A percentile compares a stretch with the other conserved stretches of the same genome.
These are phyloP conservation scores for Enteromius treurensis DNA, from an alignment of 2,797 vertebrate species.

Conservation along the genomic window DNA sequence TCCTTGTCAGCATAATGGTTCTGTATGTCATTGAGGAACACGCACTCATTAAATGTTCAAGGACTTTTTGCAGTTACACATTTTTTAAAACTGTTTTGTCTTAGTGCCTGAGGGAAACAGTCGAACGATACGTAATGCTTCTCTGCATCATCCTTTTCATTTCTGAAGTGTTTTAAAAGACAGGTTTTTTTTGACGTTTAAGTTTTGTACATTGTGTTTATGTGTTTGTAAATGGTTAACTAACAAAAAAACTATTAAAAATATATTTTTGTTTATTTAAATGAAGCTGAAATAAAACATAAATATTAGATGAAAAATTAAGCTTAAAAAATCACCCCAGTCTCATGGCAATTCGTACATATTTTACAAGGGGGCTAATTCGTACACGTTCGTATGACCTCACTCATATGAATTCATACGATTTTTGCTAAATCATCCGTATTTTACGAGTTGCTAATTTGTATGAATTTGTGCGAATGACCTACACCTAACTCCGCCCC, in stretches of 20 bases:
- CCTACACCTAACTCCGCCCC: no score
- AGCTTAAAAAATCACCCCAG: no score
- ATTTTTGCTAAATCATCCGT: no score
- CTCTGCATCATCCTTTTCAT: not conserved
- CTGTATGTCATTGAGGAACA: not conserved
- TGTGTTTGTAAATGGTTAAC: not conserved
- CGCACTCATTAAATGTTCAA: constrained; percentile 5
- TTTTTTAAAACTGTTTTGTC: not conserved
- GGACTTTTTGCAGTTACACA: not conserved
- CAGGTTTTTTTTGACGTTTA: not conserved
- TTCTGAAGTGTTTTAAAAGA: not conserved
- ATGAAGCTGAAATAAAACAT: not conserved
- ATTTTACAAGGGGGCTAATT: no score
- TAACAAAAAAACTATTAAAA: not conserved
- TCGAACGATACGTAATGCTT: not conserved
- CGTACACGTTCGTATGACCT: no score
- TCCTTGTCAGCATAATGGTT: not conserved
- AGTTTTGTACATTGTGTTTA: not conserved
- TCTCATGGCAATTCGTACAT: no score
- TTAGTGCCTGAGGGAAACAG: not conserved
- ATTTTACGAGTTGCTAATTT: no score
- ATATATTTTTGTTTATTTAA: not conserved
- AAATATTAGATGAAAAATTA: not conserved
- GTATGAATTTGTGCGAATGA: no score
- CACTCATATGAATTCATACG: no score